Evolutionary conservation across 2,113 vertebrate species (phyloP).

Genomic region (Pogonocichla stellata): DNA sequence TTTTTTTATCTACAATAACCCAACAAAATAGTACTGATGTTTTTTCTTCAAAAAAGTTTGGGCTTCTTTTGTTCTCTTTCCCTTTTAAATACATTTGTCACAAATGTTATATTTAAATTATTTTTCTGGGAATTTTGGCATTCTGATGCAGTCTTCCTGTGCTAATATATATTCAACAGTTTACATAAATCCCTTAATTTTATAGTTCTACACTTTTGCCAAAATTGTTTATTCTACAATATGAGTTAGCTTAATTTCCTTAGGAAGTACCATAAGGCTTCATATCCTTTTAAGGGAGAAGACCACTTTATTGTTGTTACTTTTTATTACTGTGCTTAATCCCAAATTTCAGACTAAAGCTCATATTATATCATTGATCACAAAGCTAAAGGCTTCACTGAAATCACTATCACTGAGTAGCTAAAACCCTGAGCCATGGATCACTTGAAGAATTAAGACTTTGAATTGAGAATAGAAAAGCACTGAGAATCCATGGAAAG

Average conservation of each 20-base stretch:
- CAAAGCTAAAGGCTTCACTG: neutral
- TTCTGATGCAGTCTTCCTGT: neutral
- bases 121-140: neutral
- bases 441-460: neutral
- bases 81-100: neutral
- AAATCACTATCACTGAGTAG: neutral
- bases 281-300: neutral
- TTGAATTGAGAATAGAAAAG: neutral
- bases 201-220: neutral
- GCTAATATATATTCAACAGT: neutral
- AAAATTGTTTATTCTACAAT: neutral
- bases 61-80: neutral
- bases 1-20: neutral
- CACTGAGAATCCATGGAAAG: neutral
- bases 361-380: fast-evolving
- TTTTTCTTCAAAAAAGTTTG: neutral
- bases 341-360: neutral
- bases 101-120: neutral
- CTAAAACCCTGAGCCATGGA: neutral
- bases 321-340: neutral
- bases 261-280: neutral
- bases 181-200: neutral
- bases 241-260: neutral
- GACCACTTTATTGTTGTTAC: neutral
- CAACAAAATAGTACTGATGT: neutral